Conservation (phyloP, 2,113 vertebrate species). For the Strix uralensis region DNA sequence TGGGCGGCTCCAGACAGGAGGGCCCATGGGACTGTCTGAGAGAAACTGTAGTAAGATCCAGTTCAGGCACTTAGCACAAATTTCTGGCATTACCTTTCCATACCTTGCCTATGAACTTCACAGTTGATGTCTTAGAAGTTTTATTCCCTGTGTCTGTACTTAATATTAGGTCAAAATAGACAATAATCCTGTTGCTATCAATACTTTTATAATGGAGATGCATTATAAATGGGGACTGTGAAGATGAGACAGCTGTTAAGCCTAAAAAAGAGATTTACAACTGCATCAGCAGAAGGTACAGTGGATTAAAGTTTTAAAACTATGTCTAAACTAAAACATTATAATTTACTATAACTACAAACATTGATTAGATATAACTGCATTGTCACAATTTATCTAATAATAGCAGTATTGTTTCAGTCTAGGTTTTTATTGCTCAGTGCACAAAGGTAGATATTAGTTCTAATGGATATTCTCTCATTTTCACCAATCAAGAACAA, state of each 20-base stretch:
- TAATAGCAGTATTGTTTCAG: background rate
- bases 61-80: background rate
- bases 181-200: background rate
- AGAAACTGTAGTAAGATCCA: background rate
- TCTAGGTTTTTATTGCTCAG: background rate
- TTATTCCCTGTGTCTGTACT: background rate
- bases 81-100: background rate
- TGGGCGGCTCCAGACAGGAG: background rate
- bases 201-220: background rate
- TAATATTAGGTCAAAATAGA: background rate
- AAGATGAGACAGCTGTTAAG: background rate
- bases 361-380: background rate
- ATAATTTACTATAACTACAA: background rate
- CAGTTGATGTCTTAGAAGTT: background rate
- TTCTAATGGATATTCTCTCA: background rate
- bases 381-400: background rate
- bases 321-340: background rate
- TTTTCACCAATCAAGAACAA: background rate
- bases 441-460: background rate
- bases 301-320: background rate
- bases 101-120: background rate
- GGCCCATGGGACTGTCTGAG: background rate
- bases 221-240: background rate
- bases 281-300: background rate
- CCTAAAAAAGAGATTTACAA: background rate